These are phyloP conservation scores for Physocephala rufipes DNA, from an alignment of 2,888 invertebrate species.

Conservation along the genomic window DNA sequence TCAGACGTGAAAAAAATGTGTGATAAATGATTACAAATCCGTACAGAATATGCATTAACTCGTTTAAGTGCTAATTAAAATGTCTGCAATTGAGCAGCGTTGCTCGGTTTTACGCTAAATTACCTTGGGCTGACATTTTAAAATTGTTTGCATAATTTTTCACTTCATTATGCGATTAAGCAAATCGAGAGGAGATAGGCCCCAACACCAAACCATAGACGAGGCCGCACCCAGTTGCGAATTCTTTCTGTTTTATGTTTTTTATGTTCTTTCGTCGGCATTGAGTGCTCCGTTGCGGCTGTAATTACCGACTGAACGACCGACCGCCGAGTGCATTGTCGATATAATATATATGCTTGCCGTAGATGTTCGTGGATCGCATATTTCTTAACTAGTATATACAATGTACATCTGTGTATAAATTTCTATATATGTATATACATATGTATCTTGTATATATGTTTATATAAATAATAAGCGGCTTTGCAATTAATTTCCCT, in stretches of 20 bases:
- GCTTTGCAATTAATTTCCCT: constrained; percentile 19
- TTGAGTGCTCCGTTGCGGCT: constrained; percentile 29
- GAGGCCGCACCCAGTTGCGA: constrained; percentile 39
- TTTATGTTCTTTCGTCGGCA: constrained; percentile 40
- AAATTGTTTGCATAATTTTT: constrained; percentile 12
- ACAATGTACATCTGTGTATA: too few relatives aligned
- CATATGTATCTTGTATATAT: constrained; percentile 1
- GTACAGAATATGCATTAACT: not conserved
- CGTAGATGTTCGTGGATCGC: too few relatives aligned
- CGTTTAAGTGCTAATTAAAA: constrained; percentile 15
- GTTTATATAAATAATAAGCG: constrained; percentile 21
- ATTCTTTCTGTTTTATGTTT: constrained; percentile 36
- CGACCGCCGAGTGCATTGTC: constrained; percentile 25
- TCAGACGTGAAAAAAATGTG: not conserved
- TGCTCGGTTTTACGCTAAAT: not conserved
- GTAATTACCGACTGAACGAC: not conserved
- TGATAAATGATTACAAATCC: not conserved
- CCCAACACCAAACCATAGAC: constrained; percentile 43
- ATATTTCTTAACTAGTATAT: too few relatives aligned
- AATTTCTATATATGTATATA: too few relatives aligned
- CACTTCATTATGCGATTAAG: constrained; percentile 24
- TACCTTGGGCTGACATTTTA: constrained; percentile 11
- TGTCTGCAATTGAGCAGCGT: constrained; percentile 8
- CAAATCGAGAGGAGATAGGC: constrained; percentile 28
- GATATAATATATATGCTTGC: too few relatives aligned